Evolutionary conservation across 1,140 invertebrate species (phyloP).

Genomic region (Ceratosolen solmsi): DNA sequence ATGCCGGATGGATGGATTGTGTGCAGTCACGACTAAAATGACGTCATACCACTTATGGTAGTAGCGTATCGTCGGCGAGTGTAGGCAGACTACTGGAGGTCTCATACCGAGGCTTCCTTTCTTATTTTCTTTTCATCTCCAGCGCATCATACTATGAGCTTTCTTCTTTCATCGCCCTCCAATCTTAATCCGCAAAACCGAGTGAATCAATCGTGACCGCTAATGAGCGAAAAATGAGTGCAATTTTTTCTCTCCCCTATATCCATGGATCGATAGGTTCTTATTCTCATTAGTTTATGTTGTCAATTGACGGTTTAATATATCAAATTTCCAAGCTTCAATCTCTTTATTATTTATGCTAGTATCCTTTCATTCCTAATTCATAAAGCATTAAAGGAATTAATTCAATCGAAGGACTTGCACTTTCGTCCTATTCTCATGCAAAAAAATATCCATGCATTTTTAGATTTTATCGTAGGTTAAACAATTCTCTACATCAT

Average conservation of each 20-base stretch:
- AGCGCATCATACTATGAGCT: slow-evolving; percentile 2
- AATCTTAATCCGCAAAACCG: background rate
- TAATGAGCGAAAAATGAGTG: slow-evolving; percentile 33
- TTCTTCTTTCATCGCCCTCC: slow-evolving; percentile 11
- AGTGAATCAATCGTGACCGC: background rate
- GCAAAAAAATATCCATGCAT: no score
- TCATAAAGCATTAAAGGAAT: no score
- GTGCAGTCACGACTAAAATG: slow-evolving; percentile 47
- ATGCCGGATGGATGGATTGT: slow-evolving; percentile 53
- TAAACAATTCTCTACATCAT: no score
- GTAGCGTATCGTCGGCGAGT: slow-evolving; percentile 36
- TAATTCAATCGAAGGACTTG: no score
- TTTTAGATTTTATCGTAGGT: no score
- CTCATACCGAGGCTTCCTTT: slow-evolving; percentile 50
- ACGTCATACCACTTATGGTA: slow-evolving; percentile 49
- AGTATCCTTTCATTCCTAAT: no score
- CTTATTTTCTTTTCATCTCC: slow-evolving; percentile 19
- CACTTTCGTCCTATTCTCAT: no score
- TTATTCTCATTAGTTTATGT: background rate
- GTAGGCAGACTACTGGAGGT: slow-evolving; percentile 44
- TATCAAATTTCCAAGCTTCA: no score
- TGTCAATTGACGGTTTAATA: no score
- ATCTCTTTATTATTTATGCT: no score
- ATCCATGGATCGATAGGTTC: background rate
- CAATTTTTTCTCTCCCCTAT: background rate